Conservation (phyloP, 1,140 invertebrate genomes). For the Drosophila sp. region DNA sequence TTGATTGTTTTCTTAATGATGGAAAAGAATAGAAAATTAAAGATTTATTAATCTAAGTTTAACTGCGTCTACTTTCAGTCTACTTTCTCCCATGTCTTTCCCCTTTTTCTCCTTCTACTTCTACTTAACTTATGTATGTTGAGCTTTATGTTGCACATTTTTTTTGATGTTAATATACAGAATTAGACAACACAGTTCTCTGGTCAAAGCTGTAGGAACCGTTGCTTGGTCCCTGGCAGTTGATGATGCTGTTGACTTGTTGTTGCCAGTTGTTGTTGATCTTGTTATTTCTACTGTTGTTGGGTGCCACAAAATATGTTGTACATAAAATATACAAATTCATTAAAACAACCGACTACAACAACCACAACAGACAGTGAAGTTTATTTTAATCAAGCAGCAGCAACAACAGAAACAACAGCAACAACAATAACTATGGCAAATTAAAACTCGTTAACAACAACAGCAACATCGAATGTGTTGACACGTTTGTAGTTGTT, state of each 20-base stretch:
- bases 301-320: slow-evolving; percentile 40
- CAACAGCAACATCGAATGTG: slow-evolving; percentile 8
- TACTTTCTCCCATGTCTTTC: too few species aligned
- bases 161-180: slow-evolving; percentile 9
- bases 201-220: background rate
- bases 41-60: too few species aligned
- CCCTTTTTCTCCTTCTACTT: too few species aligned
- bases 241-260: slow-evolving; percentile 24
- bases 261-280: background rate
- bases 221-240: slow-evolving; percentile 5
- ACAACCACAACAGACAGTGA: slow-evolving; percentile 23
- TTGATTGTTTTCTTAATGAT: too few species aligned
- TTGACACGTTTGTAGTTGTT: slow-evolving; percentile 34
- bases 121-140: background rate
- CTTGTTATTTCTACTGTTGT: background rate
- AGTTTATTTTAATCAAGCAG: slow-evolving; percentile 42
- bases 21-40: too few species aligned
- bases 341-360: slow-evolving; percentile 39
- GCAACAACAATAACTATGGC: slow-evolving; percentile 34
- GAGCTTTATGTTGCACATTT: background rate
- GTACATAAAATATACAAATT: slow-evolving; percentile 50
- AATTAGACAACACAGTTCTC: background rate
- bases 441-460: slow-evolving; percentile 45
- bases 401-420: slow-evolving; percentile 23
- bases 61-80: too few species aligned